Conservation (phyloP, 2,888 invertebrate genomes). For the Agonopterix arenella region DNA sequence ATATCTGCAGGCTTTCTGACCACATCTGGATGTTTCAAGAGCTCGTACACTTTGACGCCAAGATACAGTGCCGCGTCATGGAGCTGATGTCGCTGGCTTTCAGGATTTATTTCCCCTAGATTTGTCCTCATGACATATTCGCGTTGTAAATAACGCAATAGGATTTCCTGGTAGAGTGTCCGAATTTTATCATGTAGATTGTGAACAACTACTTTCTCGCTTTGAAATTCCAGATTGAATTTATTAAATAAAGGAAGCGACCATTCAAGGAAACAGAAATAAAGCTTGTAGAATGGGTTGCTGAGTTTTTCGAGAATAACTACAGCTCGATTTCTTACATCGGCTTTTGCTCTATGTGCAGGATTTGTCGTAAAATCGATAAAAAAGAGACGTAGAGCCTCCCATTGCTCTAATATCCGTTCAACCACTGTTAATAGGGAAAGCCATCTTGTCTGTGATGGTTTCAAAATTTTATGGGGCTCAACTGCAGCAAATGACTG, state of each 20-base stretch:
- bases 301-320: not conserved
- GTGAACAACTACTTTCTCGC: not conserved
- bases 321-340: not conserved
- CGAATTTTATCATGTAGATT: not conserved
- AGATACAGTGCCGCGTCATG: not conserved
- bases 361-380: too few species aligned
- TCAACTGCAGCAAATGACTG: not conserved
- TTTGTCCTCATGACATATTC: not conserved
- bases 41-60: not conserved
- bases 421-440: constrained; percentile 1
- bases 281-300: not conserved
- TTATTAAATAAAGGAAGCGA: not conserved
- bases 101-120: not conserved
- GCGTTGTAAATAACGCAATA: not conserved
- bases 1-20: not conserved
- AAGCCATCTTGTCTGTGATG: constrained; percentile 5
- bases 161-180: not conserved
- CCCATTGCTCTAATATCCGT: not conserved
- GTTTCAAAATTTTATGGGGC: constrained; percentile 2
- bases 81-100: not conserved
- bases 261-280: not conserved
- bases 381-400: constrained; percentile 2
- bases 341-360: too few species aligned
- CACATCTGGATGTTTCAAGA: not conserved
- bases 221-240: not conserved